phyloP scores from a whole-genome alignment of 2,113 vertebrate genomes.

The Loxodonta africana region DNA sequence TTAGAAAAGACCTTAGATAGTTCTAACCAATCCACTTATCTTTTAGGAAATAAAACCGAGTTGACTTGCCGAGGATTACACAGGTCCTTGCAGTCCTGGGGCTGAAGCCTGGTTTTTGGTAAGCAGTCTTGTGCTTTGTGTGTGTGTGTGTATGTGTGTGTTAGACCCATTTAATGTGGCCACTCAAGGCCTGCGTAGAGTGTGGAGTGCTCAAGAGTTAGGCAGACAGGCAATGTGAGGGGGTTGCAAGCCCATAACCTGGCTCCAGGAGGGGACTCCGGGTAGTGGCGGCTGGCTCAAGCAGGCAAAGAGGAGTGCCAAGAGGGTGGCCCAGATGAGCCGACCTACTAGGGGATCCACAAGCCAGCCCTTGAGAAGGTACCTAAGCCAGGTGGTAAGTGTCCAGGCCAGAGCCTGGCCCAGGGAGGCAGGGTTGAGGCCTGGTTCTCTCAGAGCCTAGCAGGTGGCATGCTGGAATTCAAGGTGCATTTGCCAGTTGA shows the following conservation, averaged over 20 bases:
- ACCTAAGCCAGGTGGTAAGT: conserved; percentile 26
- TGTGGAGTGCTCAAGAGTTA: background rate
- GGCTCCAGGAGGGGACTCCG: conserved; percentile 18
- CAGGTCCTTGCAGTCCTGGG: background rate
- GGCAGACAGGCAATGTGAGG: conserved; percentile 13
- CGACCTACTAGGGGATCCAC: background rate
- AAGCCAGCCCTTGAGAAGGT: conserved; percentile 37
- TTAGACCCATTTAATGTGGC: conserved; percentile 75
- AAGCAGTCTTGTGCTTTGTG: background rate
- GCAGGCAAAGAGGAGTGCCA: background rate
- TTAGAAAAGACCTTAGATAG: background rate
- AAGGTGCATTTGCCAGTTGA: conserved; percentile 94
- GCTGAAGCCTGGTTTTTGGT: background rate
- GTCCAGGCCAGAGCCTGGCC: background rate
- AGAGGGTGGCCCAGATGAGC: background rate
- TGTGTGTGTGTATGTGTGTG: no score
- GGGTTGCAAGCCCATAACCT: background rate
- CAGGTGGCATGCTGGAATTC: conserved; percentile 92
- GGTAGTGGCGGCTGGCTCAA: background rate
- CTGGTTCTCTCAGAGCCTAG: conserved; percentile 51
- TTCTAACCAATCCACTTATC: background rate
- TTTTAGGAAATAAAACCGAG: background rate
- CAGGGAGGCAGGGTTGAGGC: background rate
- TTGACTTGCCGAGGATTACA: background rate
- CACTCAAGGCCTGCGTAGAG: conserved; percentile 8